Conservation (phyloP, 2,113 vertebrate genomes). For the Seriola rivoliana region DNA sequence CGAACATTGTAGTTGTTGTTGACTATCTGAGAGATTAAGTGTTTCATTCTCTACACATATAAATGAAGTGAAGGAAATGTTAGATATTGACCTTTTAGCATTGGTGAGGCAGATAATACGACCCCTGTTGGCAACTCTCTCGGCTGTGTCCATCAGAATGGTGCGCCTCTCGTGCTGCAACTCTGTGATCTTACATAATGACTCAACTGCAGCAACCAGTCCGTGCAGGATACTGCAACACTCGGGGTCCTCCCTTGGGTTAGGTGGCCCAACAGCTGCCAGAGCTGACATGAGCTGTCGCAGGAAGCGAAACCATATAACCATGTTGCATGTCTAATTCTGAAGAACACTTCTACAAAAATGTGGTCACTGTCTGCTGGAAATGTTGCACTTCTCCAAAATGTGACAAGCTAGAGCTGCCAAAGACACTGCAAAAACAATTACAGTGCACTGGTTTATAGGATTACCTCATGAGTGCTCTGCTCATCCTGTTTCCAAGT, state of each 20-base stretch:
- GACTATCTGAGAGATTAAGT: too few species aligned
- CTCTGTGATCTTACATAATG: constrained; percentile 95
- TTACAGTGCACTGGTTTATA: neutral
- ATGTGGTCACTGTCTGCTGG: neutral
- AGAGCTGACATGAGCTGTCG: constrained; percentile 93
- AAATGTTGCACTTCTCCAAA: constrained; percentile 1
- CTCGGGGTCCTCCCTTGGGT: constrained; percentile 94
- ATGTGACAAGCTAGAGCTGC: neutral
- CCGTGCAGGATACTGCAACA: constrained; percentile 98
- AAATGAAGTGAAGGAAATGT: too few species aligned
- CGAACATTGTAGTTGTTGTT: neutral
- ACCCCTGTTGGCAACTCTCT: constrained; percentile 94
- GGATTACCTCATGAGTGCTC: constrained; percentile 93
- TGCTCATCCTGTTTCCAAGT: constrained; percentile 96
- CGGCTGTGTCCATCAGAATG: constrained; percentile 92
- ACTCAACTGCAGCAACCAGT: constrained; percentile 93
- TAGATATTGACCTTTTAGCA: constrained; percentile 90
- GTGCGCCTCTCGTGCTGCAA: constrained; percentile 94
- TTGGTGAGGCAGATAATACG: constrained; percentile 97
- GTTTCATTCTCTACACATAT: too few species aligned
- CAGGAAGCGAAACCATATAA: neutral
- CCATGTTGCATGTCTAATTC: neutral
- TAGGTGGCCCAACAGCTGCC: constrained; percentile 94
- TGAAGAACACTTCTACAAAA: constrained; percentile 6
- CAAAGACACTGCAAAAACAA: neutral